A percentile compares a stretch with the other conserved stretches of the same genome.
These are phyloP conservation scores for Criorhina ranunculi DNA, from an alignment of 2,888 invertebrate genomes.

Conservation along the genomic window DNA sequence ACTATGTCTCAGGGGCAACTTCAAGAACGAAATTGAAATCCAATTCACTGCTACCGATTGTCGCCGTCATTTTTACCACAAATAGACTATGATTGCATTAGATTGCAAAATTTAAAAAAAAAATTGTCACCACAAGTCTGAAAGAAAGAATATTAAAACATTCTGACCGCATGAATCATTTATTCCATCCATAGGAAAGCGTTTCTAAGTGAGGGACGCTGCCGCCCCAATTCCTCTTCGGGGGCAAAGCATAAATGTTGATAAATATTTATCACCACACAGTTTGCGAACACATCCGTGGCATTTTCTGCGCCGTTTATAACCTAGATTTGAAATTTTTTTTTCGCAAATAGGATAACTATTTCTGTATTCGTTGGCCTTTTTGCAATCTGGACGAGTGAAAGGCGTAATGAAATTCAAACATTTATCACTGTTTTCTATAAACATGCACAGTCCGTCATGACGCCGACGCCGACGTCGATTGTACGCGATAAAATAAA, in stretches of 20 bases:
- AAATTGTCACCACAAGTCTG: not conserved
- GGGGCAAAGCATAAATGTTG: constrained; percentile 4
- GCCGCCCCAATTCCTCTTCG: not conserved
- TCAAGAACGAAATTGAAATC: constrained; percentile 40
- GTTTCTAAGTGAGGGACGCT: not conserved
- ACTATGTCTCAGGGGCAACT: constrained; percentile 5
- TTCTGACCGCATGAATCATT: constrained; percentile 52
- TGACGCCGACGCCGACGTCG: constrained; percentile 5
- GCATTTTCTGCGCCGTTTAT: constrained; percentile 1
- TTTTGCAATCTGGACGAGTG: constrained; percentile 4
- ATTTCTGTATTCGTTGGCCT: not conserved
- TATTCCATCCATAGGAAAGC: constrained; percentile 1
- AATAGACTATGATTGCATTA: constrained; percentile 58
- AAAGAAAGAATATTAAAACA: constrained; percentile 6
- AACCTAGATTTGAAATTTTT: constrained; percentile 21
- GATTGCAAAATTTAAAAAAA: constrained; percentile 20
- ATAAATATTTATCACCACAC: constrained; percentile 52
- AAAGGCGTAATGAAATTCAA: constrained; percentile 24
- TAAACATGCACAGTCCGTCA: constrained; percentile 18
- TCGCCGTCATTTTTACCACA: constrained; percentile 54
- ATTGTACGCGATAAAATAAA: constrained; percentile 26
- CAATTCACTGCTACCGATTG: constrained; percentile 37
- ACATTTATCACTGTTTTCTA: constrained; percentile 24
- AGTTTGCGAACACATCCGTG: constrained; percentile 13
- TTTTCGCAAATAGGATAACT: constrained; percentile 1